Base-by-base conservation (phyloP, 2,113 vertebrate species). In the Xenopus laevis region DNA sequence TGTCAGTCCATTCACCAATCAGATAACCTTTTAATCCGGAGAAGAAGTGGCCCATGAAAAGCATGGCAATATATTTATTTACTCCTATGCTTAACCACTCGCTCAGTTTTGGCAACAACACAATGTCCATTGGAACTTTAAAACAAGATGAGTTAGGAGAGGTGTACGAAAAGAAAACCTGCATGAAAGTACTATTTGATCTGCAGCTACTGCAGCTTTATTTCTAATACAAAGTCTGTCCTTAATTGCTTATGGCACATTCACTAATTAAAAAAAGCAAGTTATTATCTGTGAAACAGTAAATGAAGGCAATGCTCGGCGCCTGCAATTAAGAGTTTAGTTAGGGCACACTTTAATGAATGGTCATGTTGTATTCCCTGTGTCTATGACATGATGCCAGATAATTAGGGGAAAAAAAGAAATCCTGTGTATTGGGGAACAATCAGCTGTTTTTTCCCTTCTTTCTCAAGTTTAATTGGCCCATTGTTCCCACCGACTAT, bases 401-500 rank as follows among this genome's bases (percentile, higher is more conserved):
- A 88, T 85, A 86, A 88, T 87, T 85, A 87, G 86, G 23, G 23
- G 86, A 89, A 86, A 86, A 86, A 87, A 87, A 92, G 83, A 83
- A 88, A 87, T 85, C 84, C 83, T 74, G 83, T 87, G 86, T 82
- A 86, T 90, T 88, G 87, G 82, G 86, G 89, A 92, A 89, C 87
- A 81, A 88, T 85, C 85, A 81, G 81, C 79, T 84, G 83, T 81
- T 69, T 83, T 73, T 79, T 79, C 74, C 80, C 33, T 60, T 63
- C 47, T 67, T 66, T 77, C 84, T 86, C 78, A 16, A 86, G 83
- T 89, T 91, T 91, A 92, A 92, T 91, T 91, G 89, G 81, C 71
- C 86, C 90, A 88, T 92, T 92, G 90, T 92, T 91, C 88, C 88
- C 83, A 78, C 82, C 84, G 88, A 85, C 85, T 81, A 84, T 86